Percentiles rank a stretch among this genome's conserved stretches.
Evolutionary conservation across 1,140 invertebrate genomes (phyloP).

Genomic region (Neodiprion pinetum): DNA sequence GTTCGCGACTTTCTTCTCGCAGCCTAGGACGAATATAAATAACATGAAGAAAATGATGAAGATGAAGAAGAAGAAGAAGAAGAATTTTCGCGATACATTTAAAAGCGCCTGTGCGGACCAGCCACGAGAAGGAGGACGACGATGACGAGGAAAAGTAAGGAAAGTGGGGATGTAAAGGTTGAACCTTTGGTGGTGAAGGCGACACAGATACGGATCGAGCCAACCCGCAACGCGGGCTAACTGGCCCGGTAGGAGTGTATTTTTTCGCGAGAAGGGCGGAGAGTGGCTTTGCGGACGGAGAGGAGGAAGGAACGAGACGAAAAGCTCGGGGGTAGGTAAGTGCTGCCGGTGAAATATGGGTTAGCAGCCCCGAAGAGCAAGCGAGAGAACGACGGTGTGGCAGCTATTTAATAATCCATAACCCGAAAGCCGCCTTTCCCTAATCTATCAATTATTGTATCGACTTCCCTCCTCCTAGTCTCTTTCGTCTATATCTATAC

Average conservation of each 20-base stretch:
- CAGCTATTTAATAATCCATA: constrained; percentile 50
- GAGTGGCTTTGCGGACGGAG: constrained; percentile 51
- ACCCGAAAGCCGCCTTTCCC: constrained; percentile 24
- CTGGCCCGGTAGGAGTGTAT: constrained; percentile 40
- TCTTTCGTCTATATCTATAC: too few species aligned
- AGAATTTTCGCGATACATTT: constrained; percentile 43
- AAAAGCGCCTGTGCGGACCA: constrained; percentile 30
- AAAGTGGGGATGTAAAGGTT: too few species aligned
- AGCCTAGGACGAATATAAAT: too few species aligned
- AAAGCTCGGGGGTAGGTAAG: constrained; percentile 35
- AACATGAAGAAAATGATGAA: too few species aligned
- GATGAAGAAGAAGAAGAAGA: constrained; percentile 17
- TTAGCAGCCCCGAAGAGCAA: constrained; percentile 41
- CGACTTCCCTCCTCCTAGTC: not conserved
- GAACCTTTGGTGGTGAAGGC: too few species aligned
- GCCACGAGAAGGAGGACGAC: too few species aligned
- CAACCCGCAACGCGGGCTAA: constrained; percentile 23
- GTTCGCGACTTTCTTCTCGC: too few species aligned
- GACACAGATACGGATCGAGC: not conserved
- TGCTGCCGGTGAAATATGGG: constrained; percentile 59
- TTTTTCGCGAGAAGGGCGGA: constrained; percentile 41
- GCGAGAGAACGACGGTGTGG: not conserved
- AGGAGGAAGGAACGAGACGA: constrained; percentile 48
- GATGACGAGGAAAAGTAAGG: too few species aligned
- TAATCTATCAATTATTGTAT: constrained; percentile 34